phyloP scores from a whole-genome alignment of 2,888 invertebrate species.

The Caenorhabditis zanzibari region DNA sequence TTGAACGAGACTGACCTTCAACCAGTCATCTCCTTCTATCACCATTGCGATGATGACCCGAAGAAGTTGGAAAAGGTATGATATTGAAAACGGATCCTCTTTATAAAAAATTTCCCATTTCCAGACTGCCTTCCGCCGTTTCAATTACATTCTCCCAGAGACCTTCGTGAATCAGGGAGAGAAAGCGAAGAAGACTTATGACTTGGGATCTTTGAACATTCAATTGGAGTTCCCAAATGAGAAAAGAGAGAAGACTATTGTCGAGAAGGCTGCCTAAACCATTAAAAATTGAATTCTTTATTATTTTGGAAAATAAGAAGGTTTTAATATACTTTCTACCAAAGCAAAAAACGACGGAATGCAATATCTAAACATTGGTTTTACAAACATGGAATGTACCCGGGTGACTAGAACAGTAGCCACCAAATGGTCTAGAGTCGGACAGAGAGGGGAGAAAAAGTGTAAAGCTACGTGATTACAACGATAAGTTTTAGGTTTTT shows the following conservation, averaged over 20 bases:
- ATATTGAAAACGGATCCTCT: no score
- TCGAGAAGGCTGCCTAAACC: slow-evolving; percentile 43
- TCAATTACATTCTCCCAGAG: slow-evolving; percentile 70
- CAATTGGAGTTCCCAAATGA: slow-evolving; percentile 74
- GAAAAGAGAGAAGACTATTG: slow-evolving; percentile 72
- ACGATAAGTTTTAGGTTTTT: background rate
- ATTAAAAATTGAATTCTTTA: slow-evolving; percentile 24
- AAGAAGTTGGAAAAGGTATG: slow-evolving; percentile 72
- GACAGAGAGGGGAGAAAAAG: slow-evolving; percentile 2
- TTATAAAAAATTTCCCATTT: slow-evolving; percentile 11
- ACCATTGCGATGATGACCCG: slow-evolving; percentile 73
- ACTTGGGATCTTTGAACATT: slow-evolving; percentile 73
- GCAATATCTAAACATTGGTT: slow-evolving; percentile 38
- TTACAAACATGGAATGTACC: slow-evolving; percentile 57
- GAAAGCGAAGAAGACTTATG: slow-evolving; percentile 74
- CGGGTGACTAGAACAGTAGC: slow-evolving; percentile 58
- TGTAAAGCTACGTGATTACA: slow-evolving; percentile 50
- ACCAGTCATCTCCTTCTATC: slow-evolving; percentile 71
- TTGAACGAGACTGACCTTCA: slow-evolving; percentile 72
- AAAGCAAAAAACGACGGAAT: slow-evolving; percentile 39
- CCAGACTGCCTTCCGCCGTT: slow-evolving; percentile 73
- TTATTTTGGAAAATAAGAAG: slow-evolving; percentile 38
- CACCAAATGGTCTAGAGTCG: slow-evolving; percentile 49
- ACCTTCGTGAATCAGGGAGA: slow-evolving; percentile 72
- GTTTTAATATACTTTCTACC: slow-evolving; percentile 19